Evolutionary conservation across 2,113 vertebrate genomes (phyloP), one percentile per base, ranked within the genome.

Genomic region (human (Homo sapiens)): DNA sequence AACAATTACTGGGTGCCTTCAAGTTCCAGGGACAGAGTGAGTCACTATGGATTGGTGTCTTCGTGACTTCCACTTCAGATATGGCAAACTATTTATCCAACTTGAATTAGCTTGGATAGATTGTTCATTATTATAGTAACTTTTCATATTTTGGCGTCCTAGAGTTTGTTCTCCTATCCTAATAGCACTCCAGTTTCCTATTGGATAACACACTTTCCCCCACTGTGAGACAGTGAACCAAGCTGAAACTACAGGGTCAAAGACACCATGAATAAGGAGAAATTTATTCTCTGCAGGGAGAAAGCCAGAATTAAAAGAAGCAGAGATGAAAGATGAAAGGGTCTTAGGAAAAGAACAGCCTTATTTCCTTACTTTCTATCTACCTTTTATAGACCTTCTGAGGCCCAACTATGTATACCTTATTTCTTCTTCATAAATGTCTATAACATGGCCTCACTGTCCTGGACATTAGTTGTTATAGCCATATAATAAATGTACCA

Each of bases 331-430:
- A 88, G 30, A 59, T 5, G 57, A 86, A 48, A 81, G 11, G 4
- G 9, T 75, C 45, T 86, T 55, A 86, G 52, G 55, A 81, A 90
- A 95, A 59, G 25, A 87, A 48, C 35, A 76, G 45, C 27, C 22
- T 94, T 75, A 55, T 66, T 92, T 85, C 16, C 20, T 90, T 85
- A 86, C 61, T 90, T 55, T 95, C 57, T 70, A n/a, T 45, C 93
- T 90, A 35, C 55, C 27, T 43, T 86, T 89, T 55, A 55, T 3
- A 95, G 61, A n/a, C 0, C 22, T 25, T 88, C 8, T 80, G 75
- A 89, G 48, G 23, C n/a, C n/a, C n/a, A 81, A 43, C 2, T 86
- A 12, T 35, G 32, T 90, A 12, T 38, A 27, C 40, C 68, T 93
- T 35, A 59, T 52, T 88, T 95, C 79, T 84, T 75, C 61, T 93